Evolutionary conservation across 2,888 invertebrate genomes (phyloP).

Genomic region (Dicycla oo): DNA sequence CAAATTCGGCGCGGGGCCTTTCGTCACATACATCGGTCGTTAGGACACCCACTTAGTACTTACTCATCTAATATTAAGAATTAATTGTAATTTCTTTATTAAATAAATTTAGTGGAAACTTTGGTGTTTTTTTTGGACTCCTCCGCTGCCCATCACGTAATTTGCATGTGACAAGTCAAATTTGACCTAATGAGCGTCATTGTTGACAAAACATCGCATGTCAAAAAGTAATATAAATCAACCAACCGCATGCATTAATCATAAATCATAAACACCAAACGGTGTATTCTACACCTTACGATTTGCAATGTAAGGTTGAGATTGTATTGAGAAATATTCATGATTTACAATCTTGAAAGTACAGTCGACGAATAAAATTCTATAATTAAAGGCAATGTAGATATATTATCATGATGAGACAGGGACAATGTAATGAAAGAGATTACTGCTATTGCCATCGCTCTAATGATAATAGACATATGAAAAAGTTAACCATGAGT

Average conservation of each 20-base stretch:
- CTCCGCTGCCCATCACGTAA: too few species aligned
- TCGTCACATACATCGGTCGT: too few species aligned
- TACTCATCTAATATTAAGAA: too few species aligned
- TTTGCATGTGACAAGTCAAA: slow-evolving; percentile 71
- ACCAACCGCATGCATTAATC: slow-evolving; percentile 8
- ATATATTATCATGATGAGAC: slow-evolving; percentile 76
- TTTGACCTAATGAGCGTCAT: slow-evolving; percentile 72
- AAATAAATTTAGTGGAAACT: too few species aligned
- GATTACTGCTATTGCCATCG: slow-evolving; percentile 71
- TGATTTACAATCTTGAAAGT: slow-evolving; percentile 44
- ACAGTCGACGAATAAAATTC: slow-evolving; percentile 70
- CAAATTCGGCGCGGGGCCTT: too few species aligned
- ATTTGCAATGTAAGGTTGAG: not conserved
- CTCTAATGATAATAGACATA: slow-evolving; percentile 70
- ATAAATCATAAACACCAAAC: slow-evolving; percentile 21
- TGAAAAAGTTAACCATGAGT: slow-evolving; percentile 59
- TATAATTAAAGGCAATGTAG: slow-evolving; percentile 81
- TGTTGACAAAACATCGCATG: slow-evolving; percentile 77
- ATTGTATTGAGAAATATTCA: slow-evolving; percentile 13
- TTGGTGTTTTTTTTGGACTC: too few species aligned
- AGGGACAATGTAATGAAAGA: slow-evolving; percentile 71
- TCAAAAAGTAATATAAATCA: slow-evolving; percentile 73
- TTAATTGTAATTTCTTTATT: too few species aligned
- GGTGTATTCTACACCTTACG: slow-evolving; percentile 6
- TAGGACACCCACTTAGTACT: too few species aligned